Evolutionary conservation across 2,113 vertebrate species (phyloP).

Genomic region (Butastur rufipennis): DNA sequence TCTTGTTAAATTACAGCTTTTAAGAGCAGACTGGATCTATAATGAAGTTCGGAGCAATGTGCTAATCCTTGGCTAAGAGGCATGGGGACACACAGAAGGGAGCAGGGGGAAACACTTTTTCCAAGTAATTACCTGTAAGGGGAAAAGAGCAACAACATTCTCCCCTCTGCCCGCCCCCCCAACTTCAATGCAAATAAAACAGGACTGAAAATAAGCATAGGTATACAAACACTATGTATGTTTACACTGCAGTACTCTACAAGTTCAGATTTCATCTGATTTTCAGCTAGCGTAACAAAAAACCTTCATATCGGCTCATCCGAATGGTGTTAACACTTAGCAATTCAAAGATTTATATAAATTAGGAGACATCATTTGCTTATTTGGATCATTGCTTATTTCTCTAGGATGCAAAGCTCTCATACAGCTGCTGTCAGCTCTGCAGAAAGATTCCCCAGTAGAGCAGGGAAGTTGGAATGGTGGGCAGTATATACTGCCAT

Average conservation of each 20-base stretch:
- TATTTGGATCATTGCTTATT: not conserved
- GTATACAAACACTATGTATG: fast-evolving
- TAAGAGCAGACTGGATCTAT: not conserved
- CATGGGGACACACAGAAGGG: not conserved
- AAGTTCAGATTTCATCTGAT: not conserved
- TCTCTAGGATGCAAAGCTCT: not conserved
- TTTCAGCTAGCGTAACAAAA: not conserved
- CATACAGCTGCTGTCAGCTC: not conserved
- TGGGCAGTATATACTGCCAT: fast-evolving
- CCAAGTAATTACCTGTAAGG: not conserved
- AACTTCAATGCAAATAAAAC: not conserved
- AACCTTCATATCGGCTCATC: not conserved
- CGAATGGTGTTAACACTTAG: fast-evolving
- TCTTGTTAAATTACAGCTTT: not conserved
- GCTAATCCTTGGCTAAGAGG: not conserved
- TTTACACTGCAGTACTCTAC: not conserved
- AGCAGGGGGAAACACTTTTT: not conserved
- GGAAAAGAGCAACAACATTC: not conserved
- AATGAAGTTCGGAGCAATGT: not conserved
- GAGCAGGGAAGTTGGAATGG: not conserved
- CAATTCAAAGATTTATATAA: not conserved
- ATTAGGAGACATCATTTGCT: not conserved
- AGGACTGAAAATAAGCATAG: fast-evolving
- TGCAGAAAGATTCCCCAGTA: not conserved
- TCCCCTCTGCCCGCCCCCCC: fast-evolving